A percentile compares a stretch with the other conserved stretches of the same genome.
These are phyloP conservation scores for Colistium nudipinnis DNA, from an alignment of 2,113 vertebrate species.

Conservation along the genomic window DNA sequence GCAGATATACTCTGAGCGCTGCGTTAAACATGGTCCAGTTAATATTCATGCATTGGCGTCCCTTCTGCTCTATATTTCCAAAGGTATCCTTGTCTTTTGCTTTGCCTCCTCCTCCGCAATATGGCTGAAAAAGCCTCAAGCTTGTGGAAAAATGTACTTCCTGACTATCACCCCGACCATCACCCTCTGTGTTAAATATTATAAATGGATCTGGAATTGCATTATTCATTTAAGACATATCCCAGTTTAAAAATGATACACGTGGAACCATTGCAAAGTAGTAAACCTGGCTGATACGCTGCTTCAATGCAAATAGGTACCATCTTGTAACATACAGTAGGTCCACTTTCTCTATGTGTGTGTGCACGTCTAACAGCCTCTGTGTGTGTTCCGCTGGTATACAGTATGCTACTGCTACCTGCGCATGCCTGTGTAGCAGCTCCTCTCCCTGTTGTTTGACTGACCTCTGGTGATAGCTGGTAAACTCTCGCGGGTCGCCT, in stretches of 20 bases:
- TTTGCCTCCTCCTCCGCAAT: too few relatives aligned
- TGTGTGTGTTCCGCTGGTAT: conserved; percentile 86
- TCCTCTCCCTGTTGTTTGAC: conserved; percentile 83
- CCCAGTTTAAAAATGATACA: conserved; percentile 2
- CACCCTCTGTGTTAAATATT: background rate
- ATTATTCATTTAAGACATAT: background rate
- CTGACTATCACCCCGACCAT: background rate
- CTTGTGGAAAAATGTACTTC: background rate
- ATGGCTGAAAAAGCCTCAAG: background rate
- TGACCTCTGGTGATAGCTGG: conserved; percentile 78
- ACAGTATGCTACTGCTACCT: conserved; percentile 80
- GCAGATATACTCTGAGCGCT: too few relatives aligned
- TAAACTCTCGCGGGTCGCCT: conserved; percentile 78
- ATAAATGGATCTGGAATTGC: background rate
- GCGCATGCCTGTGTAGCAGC: conserved; percentile 76
- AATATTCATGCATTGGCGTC: too few relatives aligned
- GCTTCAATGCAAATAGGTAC: conserved; percentile 30
- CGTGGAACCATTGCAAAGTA: background rate
- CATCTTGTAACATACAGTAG: background rate
- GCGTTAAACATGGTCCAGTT: too few relatives aligned
- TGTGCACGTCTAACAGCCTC: background rate
- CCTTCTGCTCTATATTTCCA: too few relatives aligned
- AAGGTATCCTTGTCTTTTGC: too few relatives aligned
- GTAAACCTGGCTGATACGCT: conserved; percentile 4
- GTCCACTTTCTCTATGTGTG: conserved; percentile 21